Conservation (phyloP, 2,888 invertebrate species). For the Melikaiella ostensackeni region DNA sequence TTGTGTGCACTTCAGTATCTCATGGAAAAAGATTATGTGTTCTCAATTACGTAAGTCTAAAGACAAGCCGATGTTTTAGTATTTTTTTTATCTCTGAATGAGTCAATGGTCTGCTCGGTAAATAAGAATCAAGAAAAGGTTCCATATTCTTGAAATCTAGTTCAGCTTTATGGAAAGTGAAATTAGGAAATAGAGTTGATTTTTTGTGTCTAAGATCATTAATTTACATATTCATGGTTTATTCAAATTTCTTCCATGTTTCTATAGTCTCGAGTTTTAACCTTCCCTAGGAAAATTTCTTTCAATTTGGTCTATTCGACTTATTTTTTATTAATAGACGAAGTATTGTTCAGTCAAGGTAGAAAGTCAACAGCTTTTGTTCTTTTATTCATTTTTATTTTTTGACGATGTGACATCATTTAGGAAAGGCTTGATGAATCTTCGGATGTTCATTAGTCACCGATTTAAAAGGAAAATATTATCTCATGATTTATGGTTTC, state of each 20-base stretch:
- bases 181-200: neutral
- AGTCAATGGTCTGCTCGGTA: slow-evolving; percentile 14
- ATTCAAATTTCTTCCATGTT: neutral
- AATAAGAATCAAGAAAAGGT: slow-evolving; percentile 5
- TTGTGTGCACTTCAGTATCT: neutral
- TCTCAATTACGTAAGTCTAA: slow-evolving; percentile 34
- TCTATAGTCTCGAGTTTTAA: neutral
- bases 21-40: slow-evolving; percentile 35
- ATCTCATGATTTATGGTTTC: neutral
- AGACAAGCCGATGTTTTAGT: slow-evolving; percentile 17
- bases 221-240: neutral
- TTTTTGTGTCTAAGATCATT: neutral
- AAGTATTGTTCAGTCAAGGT: neutral
- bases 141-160: neutral
- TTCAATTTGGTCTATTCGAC: neutral
- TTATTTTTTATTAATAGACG: neutral
- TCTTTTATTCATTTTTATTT: neutral
- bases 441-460: neutral
- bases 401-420: slow-evolving; percentile 13
- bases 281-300: neutral
- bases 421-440: slow-evolving; percentile 1
- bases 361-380: slow-evolving; percentile 9
- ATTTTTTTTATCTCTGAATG: slow-evolving; percentile 4
- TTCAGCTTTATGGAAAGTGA: neutral
- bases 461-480: neutral